Evolutionary conservation across 2,113 vertebrate genomes (phyloP).

Genomic region (Malurus alboscapulatus): DNA sequence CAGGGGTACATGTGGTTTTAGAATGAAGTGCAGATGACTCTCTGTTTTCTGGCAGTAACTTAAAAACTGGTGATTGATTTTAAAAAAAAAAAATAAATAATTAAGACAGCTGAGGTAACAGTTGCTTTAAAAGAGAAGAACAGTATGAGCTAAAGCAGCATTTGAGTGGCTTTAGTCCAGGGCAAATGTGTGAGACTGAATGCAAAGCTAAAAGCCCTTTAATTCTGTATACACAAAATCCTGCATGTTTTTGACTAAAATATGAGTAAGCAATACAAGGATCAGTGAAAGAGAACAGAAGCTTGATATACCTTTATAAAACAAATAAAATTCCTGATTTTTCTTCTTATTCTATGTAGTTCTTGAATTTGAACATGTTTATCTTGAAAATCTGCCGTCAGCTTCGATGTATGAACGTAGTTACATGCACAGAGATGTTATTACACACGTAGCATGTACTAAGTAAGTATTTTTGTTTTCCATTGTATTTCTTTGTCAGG

Average conservation of each 20-base stretch:
- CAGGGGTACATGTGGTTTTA: neutral
- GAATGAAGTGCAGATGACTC: neutral
- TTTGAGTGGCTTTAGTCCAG: neutral
- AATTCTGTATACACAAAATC: neutral
- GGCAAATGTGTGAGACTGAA: neutral
- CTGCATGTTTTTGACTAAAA: neutral
- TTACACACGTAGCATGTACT: conserved; percentile 89
- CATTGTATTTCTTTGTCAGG: neutral
- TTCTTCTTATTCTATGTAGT: conserved; percentile 64
- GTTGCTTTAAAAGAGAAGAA: neutral
- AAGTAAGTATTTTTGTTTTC: conserved; percentile 81
- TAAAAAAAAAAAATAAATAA: neutral
- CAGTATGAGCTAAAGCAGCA: neutral
- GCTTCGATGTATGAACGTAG: conserved; percentile 96
- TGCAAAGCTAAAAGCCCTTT: neutral
- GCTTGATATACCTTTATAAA: neutral
- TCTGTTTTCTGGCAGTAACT: neutral
- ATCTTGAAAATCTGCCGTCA: conserved; percentile 92
- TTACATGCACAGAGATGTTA: conserved; percentile 98
- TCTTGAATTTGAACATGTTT: conserved; percentile 91
- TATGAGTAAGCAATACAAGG: neutral
- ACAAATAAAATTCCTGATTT: neutral
- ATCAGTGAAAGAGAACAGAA: neutral
- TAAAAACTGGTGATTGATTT: neutral
- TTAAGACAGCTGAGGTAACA: fast-evolving